Conservation (phyloP, 2,113 vertebrate species). For the Zapornia atra region DNA sequence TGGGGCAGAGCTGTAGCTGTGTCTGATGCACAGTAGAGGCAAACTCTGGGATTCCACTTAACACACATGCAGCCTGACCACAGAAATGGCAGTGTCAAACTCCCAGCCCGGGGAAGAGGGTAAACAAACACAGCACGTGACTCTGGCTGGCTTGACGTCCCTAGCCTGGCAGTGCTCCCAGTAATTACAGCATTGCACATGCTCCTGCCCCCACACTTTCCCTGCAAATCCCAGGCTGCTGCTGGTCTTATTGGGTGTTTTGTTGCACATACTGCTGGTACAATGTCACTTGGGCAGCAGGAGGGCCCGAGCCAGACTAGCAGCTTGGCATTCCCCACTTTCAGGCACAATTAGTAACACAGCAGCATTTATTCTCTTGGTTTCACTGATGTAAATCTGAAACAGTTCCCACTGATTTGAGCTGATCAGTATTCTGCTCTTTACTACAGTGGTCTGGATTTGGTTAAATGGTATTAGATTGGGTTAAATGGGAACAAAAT, state of each 20-base stretch:
- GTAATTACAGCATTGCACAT: conserved; percentile 17
- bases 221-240: not conserved
- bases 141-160: not conserved
- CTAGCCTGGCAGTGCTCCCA: conserved; percentile 55
- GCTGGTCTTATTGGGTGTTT: conserved; percentile 7
- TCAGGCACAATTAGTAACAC: not conserved
- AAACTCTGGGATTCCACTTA: conserved; percentile 15
- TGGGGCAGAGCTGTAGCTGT: not conserved
- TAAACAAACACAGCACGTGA: conserved; percentile 66
- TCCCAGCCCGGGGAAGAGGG: not conserved
- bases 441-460: accelerated
- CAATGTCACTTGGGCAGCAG: not conserved
- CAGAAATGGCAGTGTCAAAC: conserved; percentile 31
- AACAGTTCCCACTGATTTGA: not conserved
- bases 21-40: not conserved
- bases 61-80: conserved; percentile 26
- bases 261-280: not conserved
- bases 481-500: not conserved
- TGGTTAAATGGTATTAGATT: not conserved
- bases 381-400: not conserved
- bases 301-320: not conserved
- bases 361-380: not conserved
- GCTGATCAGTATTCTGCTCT: not conserved
- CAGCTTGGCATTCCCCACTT: not conserved
- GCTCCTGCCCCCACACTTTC: conserved; percentile 11